Evolutionary conservation across 2,113 vertebrate genomes (phyloP), one percentile per base, ranked within the genome.

Genomic region (Caranx ignobilis): DNA sequence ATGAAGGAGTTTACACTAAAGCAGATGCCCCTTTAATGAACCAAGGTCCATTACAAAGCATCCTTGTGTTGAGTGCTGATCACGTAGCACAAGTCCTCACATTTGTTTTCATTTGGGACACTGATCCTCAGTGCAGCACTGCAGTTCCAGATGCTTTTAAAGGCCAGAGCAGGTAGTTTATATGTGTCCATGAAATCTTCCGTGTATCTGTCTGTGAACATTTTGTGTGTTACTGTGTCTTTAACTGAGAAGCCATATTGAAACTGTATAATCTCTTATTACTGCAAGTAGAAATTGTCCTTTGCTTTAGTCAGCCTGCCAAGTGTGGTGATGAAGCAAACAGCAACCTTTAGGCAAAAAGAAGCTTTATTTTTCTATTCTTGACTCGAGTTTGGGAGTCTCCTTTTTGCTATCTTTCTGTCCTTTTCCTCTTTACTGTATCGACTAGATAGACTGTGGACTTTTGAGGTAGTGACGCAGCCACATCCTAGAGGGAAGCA

Each of bases 351-450:
- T 92, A 90, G 90, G 78, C 61, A 48, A 74, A 74, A 85, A 85
- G 92, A 92, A 89, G 88, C 92, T 95, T 94, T 95, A 95, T 95
- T 96, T 96, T 96, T 96, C 81, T 95, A 95, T 92, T 91, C 86
- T 63, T 8, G 91, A 89, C 94, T 95, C 92, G 57, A 78, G 85
- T 94, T 95, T 94, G 67, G 74, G 93, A 94, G 94, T 94, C 93
- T 85, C 66, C 76, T 90, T 94, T 95, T 95, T 94, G 92, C 93
- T 91, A 93, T 93, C 64, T 66, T 86, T 83, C 75, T 83, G 80
- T 92, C 81, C 73, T 61, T 57, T 62, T 90, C 83, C 86, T 90
- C 55, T 69, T 69, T 71, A 82, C 79, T 80, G 71, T 81, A 75
- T 78, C 55, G 43, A 71, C 88, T 68, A 41, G 39, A 11, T 83